Evolutionary conservation across 2,113 vertebrate genomes (phyloP).

Genomic region (Poeciliopsis occidentalis): DNA sequence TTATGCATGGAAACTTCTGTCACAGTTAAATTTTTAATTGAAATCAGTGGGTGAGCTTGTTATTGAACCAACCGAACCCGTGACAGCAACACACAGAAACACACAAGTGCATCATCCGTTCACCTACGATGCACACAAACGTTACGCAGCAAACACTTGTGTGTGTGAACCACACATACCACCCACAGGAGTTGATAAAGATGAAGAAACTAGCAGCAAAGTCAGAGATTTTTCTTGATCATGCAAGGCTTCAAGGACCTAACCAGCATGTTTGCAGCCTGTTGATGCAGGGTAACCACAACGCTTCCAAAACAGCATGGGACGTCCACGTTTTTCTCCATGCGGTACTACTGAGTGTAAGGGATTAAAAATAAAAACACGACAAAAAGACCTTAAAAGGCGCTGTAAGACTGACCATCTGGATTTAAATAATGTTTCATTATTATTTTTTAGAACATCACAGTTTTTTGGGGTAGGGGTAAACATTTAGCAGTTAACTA

Average conservation of each 20-base stretch:
- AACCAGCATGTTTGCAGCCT: conserved; percentile 38
- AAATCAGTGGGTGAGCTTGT: conserved; percentile 73
- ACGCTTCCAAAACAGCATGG: conserved; percentile 27
- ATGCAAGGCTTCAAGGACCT: conserved; percentile 46
- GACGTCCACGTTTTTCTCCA: conserved; percentile 16
- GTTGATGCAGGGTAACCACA: conserved; percentile 35
- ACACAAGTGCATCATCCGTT: conserved; percentile 7
- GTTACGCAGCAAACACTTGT: conserved; percentile 6
- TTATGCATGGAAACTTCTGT: conserved; percentile 48
- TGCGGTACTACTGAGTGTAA: conserved; percentile 11
- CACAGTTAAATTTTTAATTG: conserved; percentile 53
- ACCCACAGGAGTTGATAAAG: conserved; percentile 42
- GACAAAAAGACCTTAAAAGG: conserved; percentile 3
- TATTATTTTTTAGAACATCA: conserved; percentile 5
- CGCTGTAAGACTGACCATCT: conserved; percentile 7
- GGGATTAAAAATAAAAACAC: conserved; percentile 13
- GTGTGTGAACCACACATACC: conserved; percentile 1
- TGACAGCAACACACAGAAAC: conserved; percentile 31
- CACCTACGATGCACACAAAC: conserved; percentile 36
- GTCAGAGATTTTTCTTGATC: conserved; percentile 60
- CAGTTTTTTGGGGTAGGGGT: background rate
- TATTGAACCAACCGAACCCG: conserved; percentile 44
- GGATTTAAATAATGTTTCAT: conserved; percentile 9
- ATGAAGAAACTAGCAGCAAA: conserved; percentile 57
- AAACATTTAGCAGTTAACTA: background rate